Evolutionary conservation across 2,113 vertebrate species (phyloP).

Genomic region (Sclerurus mexicanus): DNA sequence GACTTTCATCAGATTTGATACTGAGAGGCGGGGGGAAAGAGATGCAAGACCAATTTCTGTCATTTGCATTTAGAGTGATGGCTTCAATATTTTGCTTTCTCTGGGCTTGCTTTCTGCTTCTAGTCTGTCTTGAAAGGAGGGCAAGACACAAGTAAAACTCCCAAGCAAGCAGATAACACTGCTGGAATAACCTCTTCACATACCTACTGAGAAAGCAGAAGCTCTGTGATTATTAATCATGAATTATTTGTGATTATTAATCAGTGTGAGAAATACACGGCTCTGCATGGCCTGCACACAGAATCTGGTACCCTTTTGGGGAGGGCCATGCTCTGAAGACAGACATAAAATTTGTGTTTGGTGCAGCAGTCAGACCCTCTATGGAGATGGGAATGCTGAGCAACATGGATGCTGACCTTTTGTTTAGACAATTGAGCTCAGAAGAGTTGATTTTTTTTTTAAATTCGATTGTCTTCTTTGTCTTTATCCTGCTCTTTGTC

Average conservation of each 20-base stretch:
- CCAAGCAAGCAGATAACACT: not conserved
- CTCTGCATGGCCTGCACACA: rapidly evolving
- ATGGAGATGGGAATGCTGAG: not conserved
- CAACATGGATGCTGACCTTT: not conserved
- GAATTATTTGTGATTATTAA: not conserved
- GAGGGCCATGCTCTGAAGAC: not conserved
- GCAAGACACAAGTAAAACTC: not conserved
- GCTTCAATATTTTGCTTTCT: not conserved
- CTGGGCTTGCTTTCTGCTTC: not conserved
- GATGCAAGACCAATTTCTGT: not conserved
- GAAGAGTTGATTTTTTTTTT: not conserved
- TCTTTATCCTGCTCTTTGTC: not conserved
- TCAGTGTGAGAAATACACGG: not conserved
- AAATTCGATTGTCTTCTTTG: not conserved
- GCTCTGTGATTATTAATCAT: not conserved
- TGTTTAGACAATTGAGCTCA: not conserved
- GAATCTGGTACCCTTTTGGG: rapidly evolving
- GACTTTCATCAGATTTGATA: not conserved
- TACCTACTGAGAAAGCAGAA: not conserved
- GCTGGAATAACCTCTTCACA: not conserved
- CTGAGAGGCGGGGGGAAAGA: not conserved
- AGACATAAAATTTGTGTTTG: not conserved
- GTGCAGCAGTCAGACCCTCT: not conserved
- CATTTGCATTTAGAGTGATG: not conserved
- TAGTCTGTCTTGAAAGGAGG: not conserved